A percentile compares a stretch with the other conserved stretches of the same genome.
These are phyloP conservation scores for Meloidogyne chitwoodi DNA, from an alignment of 1,140 invertebrate genomes.

Conservation along the genomic window DNA sequence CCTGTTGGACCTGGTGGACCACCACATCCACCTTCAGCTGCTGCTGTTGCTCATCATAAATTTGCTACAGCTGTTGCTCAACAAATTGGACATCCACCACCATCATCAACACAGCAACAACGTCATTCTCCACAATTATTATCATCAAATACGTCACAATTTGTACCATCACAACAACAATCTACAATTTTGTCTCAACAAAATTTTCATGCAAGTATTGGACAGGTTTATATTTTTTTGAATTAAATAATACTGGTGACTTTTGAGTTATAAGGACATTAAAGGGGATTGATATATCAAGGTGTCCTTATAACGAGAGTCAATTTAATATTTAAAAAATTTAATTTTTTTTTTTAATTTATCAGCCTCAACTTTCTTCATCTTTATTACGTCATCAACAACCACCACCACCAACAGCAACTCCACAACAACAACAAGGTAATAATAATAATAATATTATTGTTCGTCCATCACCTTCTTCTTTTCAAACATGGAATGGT, in stretches of 20 bases:
- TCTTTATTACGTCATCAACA: background rate
- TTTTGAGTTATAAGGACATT: too few relatives aligned
- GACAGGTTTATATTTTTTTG: background rate
- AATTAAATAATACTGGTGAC: too few relatives aligned
- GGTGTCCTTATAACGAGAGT: too few relatives aligned
- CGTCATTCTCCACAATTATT: slow-evolving; percentile 7
- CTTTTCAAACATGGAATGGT: slow-evolving; percentile 29
- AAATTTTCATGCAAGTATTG: slow-evolving; percentile 2
- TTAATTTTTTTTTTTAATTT: background rate
- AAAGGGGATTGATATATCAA: too few relatives aligned
- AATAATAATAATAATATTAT: background rate
- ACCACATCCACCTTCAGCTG: background rate
- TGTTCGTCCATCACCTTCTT: background rate
- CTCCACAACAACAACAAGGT: background rate
- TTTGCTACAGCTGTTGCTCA: background rate
- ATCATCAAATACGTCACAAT: background rate
- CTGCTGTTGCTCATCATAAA: background rate
- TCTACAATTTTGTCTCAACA: background rate
- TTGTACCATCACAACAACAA: background rate
- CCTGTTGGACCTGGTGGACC: background rate
- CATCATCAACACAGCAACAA: slow-evolving; percentile 7
- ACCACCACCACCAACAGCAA: background rate
- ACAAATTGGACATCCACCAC: background rate
- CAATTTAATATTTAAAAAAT: too few relatives aligned
- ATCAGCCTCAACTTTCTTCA: background rate